Conservation (phyloP, 2,113 vertebrate species). For the Macrotus californicus region DNA sequence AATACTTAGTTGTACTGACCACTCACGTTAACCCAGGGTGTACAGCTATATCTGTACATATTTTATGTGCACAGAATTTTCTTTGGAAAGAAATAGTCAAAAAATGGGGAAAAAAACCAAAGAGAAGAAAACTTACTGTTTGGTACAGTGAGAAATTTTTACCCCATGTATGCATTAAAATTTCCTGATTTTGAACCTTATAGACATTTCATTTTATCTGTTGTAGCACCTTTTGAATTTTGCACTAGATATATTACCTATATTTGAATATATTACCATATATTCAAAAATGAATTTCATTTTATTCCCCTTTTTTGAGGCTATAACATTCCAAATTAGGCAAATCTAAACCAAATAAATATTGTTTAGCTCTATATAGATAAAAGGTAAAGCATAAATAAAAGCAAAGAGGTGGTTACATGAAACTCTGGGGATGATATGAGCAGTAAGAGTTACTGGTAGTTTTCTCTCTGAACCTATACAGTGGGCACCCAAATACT, state of each 20-base stretch:
- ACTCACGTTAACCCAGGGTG: background rate
- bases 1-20: background rate
- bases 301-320: background rate
- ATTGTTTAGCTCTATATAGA: background rate
- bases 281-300: background rate
- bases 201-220: background rate
- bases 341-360: conserved; percentile 7
- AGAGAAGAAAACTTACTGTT: background rate
- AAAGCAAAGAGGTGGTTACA: background rate
- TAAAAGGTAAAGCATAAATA: background rate
- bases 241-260: background rate
- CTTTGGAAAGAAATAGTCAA: background rate
- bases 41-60: background rate
- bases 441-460: background rate
- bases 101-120: background rate
- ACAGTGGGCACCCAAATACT: background rate
- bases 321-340: background rate
- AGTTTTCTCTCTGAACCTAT: background rate
- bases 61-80: background rate
- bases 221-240: background rate
- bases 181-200: background rate
- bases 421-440: background rate
- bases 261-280: no score
- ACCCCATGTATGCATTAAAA: background rate
- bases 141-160: background rate